Base-by-base conservation (phyloP, 2,113 vertebrate genomes). In the Phyllopteryx taeniolatus region DNA sequence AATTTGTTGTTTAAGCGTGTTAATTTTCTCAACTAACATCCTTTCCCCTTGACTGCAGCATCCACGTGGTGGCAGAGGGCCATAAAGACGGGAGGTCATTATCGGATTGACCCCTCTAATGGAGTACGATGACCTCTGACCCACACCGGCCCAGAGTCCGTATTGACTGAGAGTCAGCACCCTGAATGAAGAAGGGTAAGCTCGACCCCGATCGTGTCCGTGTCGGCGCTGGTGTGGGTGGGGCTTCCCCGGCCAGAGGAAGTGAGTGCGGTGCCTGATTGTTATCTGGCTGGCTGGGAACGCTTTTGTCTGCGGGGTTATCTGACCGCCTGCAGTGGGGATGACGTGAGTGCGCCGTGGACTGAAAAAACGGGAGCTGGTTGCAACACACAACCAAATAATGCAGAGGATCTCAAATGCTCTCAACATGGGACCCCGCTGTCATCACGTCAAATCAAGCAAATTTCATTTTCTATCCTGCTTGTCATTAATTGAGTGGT, bases 251-350 rank as follows among this genome's bases (percentile, higher is more conserved):
- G 14, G 19, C 35, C 44, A 62, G 76, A 84, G 85, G 84, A 87
- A 88, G 87, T 81, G 79, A 85, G 63, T 11, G 63, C 67, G 64
- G 74, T 60, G 74, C 51, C 67, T 79, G 86, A 84, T 90, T 72
- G 74, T 83, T 87, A 88, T 89, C 86, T 85, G 78, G 69, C 79
- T 77, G 83, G 77, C 90, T 90, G 90, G 88, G 90, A 90, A 77
- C 43, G 47, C 87, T 75, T 87, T 88, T 89, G 85, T 90, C 46
- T 79, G 39, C 1, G 64, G 82, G 85, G 84, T 90, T 89, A 91
- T 88, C 86, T 76, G 63, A 22, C 72, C 67, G 83, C 51, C 71
- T 79, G 77, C 64, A 86, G 83, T 88, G 83, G 77, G 85, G 83
- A 68, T 83, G 88, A 87, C 69, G 77, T 72, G 27, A 75, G 67